Evolutionary conservation across 2,888 invertebrate genomes (phyloP).

Genomic region (Drosophila sordidula): DNA sequence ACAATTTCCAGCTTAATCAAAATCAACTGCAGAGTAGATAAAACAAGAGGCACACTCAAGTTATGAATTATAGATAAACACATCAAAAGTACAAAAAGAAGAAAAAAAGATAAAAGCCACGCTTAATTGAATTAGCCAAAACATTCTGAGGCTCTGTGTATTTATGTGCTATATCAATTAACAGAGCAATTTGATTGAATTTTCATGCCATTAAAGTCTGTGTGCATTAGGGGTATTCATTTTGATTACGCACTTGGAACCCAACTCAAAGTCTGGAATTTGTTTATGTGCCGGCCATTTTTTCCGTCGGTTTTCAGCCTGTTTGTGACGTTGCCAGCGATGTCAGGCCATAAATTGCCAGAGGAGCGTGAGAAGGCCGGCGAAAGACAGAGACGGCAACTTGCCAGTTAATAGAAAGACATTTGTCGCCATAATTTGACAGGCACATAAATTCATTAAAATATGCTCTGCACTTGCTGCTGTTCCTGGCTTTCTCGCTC

Average conservation of each 20-base stretch:
- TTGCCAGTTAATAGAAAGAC: slow-evolving; percentile 56
- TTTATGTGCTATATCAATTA: slow-evolving; percentile 23
- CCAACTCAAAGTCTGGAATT: slow-evolving; percentile 44
- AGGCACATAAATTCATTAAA: slow-evolving; percentile 65
- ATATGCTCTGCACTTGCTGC: slow-evolving; percentile 22
- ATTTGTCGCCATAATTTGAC: slow-evolving; percentile 70
- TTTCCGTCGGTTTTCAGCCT: slow-evolving; percentile 9
- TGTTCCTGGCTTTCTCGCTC: not conserved
- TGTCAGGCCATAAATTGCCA: slow-evolving; percentile 46
- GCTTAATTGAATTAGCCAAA: slow-evolving; percentile 8
- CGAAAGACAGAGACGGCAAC: not conserved
- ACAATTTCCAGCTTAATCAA: not conserved
- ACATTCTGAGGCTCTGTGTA: slow-evolving; percentile 12
- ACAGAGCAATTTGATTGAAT: slow-evolving; percentile 4
- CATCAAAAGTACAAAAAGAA: not conserved
- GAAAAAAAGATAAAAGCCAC: slow-evolving; percentile 4
- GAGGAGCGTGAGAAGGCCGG: not conserved
- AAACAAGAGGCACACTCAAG: not conserved
- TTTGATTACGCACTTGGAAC: slow-evolving; percentile 28
- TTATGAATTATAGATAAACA: slow-evolving; percentile 2
- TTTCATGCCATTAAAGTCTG: slow-evolving; percentile 9
- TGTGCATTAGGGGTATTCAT: slow-evolving; percentile 13
- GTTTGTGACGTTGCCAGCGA: slow-evolving; percentile 15
- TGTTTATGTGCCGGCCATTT: slow-evolving; percentile 24
- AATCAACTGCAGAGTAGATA: not conserved